Evolutionary conservation across 2,113 vertebrate genomes (phyloP).

Genomic region (Ramphastos sulfuratus): DNA sequence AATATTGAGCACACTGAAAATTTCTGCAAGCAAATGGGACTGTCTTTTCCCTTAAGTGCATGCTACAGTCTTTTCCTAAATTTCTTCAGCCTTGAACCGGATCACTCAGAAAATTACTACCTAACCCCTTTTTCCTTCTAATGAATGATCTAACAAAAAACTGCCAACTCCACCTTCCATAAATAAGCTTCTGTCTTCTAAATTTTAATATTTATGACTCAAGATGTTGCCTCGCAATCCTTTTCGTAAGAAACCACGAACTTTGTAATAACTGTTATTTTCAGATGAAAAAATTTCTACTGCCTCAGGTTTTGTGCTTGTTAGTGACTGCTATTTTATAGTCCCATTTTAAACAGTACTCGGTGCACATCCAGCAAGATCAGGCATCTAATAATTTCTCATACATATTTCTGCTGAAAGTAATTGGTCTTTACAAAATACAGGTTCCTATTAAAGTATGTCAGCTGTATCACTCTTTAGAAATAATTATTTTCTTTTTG

Average conservation of each 20-base stretch:
- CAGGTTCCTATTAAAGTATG: neutral
- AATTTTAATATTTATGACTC: constrained; percentile 30
- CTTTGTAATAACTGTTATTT: constrained; percentile 13
- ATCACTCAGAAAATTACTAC: neutral
- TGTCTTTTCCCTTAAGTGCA: neutral
- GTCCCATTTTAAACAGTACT: neutral
- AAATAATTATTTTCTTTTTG: neutral
- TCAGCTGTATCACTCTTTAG: neutral
- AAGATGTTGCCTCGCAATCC: neutral
- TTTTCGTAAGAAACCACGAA: neutral
- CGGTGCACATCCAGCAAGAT: neutral
- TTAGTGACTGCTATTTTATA: neutral
- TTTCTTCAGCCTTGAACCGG: neutral
- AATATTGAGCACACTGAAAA: neutral
- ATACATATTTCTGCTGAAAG: neutral
- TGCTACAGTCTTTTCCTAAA: neutral
- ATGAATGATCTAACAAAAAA: neutral
- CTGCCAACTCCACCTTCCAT: neutral
- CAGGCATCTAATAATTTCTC: neutral
- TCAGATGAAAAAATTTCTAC: constrained; percentile 2
- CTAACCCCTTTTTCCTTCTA: neutral
- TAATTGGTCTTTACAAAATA: neutral
- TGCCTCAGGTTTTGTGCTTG: neutral
- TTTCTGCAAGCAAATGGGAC: neutral
- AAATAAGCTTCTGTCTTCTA: neutral